phyloP scores from a whole-genome alignment of 2,888 invertebrate genomes.

The Acheta domesticus region DNA sequence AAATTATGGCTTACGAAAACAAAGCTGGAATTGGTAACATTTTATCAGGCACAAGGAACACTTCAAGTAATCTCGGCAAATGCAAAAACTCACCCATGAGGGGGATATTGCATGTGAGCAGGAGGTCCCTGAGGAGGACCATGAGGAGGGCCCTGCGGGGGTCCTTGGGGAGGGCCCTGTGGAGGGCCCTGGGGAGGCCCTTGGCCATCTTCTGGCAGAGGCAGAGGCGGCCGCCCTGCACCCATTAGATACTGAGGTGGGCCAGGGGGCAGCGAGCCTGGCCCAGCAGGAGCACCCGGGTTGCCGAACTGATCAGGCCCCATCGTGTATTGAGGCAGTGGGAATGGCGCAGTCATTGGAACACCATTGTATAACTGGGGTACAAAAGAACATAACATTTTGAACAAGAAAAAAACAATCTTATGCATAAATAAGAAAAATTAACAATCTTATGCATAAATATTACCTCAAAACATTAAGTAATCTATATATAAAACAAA shows the following conservation, averaged over 20 bases:
- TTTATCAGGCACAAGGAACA: no score
- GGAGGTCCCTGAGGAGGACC: conserved; percentile 27
- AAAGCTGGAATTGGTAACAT: no score
- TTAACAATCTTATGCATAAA: background rate
- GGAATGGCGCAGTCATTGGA: conserved; percentile 22
- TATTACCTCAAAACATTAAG: background rate
- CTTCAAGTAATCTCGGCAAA: background rate
- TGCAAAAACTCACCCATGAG: background rate
- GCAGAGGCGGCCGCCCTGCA: background rate
- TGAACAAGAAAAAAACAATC: background rate
- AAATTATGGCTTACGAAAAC: no score
- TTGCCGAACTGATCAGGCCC: conserved; percentile 31
- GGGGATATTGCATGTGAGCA: conserved; percentile 40
- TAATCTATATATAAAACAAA: conserved; percentile 4
- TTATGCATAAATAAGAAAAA: background rate
- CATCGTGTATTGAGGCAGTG: conserved; percentile 26
- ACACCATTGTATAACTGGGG: conserved; percentile 32
- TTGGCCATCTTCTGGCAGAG: conserved; percentile 23
- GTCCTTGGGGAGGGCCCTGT: background rate
- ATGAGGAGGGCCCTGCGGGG: background rate
- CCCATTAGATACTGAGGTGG: background rate
- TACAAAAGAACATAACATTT: background rate
- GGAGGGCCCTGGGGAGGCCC: background rate
- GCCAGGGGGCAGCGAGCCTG: conserved; percentile 25
- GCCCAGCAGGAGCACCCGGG: conserved; percentile 25